phyloP scores from a whole-genome alignment of 2,113 vertebrate species.

The Seriola quinqueradiata region DNA sequence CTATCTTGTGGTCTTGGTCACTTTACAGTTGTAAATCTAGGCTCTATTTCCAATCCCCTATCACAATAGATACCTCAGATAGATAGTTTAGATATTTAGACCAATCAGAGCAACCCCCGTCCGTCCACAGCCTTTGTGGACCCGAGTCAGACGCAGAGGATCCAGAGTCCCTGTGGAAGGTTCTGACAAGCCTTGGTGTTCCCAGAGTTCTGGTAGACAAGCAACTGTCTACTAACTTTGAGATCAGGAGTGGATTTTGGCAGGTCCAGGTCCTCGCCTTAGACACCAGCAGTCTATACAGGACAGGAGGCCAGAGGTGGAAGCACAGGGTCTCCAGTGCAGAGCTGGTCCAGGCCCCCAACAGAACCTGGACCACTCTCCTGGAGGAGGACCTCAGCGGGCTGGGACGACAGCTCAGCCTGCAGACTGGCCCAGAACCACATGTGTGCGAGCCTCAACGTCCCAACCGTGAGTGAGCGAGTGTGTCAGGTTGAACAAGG shows the following conservation, averaged over 20 bases:
- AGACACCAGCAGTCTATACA: background rate
- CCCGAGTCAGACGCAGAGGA: too few relatives aligned
- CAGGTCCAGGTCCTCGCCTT: background rate
- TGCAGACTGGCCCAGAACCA: too few relatives aligned
- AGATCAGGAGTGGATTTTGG: background rate
- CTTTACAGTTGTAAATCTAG: constrained; percentile 33
- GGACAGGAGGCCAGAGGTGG: background rate
- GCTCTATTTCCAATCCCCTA: constrained; percentile 13
- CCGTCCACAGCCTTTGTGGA: background rate
- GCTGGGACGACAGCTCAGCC: too few relatives aligned
- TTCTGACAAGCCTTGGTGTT: background rate
- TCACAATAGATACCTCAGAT: background rate
- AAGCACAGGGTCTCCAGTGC: background rate
- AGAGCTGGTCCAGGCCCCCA: too few relatives aligned
- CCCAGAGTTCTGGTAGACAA: background rate
- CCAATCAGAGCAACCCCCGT: background rate
- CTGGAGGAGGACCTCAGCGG: too few relatives aligned
- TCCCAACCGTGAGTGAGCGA: too few relatives aligned
- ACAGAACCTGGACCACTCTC: too few relatives aligned
- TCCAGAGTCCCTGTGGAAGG: background rate
- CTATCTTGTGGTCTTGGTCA: constrained; percentile 27
- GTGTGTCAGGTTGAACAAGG: too few relatives aligned
- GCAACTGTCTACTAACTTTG: background rate
- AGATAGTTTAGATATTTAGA: constrained; percentile 12
- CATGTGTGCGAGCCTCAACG: too few relatives aligned